Base-by-base conservation (phyloP, 1,140 invertebrate species). In the Pararge aegeria region DNA sequence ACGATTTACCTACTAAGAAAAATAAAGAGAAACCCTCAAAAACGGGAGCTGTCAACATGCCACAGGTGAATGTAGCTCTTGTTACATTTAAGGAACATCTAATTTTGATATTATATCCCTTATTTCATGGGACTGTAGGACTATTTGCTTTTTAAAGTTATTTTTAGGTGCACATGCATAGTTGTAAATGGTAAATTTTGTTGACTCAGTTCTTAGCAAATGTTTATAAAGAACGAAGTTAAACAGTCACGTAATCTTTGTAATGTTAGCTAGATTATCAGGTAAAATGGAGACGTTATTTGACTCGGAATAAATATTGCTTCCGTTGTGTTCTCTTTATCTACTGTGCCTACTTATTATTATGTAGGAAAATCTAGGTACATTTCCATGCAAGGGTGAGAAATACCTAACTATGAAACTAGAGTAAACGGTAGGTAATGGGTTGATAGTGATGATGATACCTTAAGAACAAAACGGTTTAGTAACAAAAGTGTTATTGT, bases 21-120 rank as follows among this genome's bases (percentile, higher is more conserved):
- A 80, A 71, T 62, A 72, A 79, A 52, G 37, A 78, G 65, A 72
- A 64, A 57, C 58, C 67, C 53, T 70, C 57, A 57, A 49, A 81
- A 79, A 83, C 78, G 64, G 83, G 65, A 84, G 81, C 77, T 78
- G 70, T 79, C 75, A 73, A 61, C 66, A 48, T 64, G 58, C 46
- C 66, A 72, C 61, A 74, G 69, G 73, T 62, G 76, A 64, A 70
- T 61, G 57, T 61, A 42, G 18, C 15, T 53, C 46, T 52, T 49
- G 37, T n/a, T n/a, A 34, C 24, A 29, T 13, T 21, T 24, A 18
- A 52, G 57, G 18, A 54, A 21, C 20, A 46, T n/a, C 18, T 7
- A 30, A 37, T 21, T 51, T 21, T 16, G 2, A 16, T 3, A 66
- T 55, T 56, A 56, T 50, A n/a, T 46, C 19, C 44, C 38, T 57